phyloP scores from a whole-genome alignment of 2,797 vertebrate species.

The Mustela erminea region DNA sequence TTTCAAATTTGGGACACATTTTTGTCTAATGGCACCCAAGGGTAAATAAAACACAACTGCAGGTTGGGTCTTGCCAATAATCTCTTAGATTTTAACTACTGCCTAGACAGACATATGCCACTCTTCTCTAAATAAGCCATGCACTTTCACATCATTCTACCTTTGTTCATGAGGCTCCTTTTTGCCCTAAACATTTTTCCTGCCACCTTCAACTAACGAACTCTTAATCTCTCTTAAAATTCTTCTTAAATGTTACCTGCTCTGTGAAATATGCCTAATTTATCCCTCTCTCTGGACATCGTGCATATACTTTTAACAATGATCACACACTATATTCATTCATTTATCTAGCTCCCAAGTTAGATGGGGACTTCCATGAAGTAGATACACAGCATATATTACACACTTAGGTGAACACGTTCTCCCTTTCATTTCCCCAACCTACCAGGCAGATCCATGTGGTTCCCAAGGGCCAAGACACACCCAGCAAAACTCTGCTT shows the following conservation, averaged over 20 bases:
- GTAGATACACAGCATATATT: conserved; percentile 56
- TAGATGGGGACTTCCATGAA: conserved; percentile 13
- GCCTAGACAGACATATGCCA: background rate
- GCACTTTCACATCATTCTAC: background rate
- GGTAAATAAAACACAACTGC: conserved; percentile 28
- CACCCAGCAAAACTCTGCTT: conserved; percentile 99
- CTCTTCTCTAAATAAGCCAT: background rate
- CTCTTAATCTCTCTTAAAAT: background rate
- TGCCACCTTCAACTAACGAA: conserved; percentile 1
- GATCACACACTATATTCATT: background rate
- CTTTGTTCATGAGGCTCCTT: background rate
- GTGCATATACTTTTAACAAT: conserved; percentile 1
- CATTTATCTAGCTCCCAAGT: background rate
- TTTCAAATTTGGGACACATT: conserved; percentile 24
- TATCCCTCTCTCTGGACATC: background rate
- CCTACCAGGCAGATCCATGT: conserved; percentile 99
- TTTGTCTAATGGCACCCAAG: background rate
- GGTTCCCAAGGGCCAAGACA: conserved; percentile 99
- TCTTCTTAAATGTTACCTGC: conserved; percentile 7
- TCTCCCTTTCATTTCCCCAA: conserved; percentile 74
- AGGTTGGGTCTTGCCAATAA: background rate
- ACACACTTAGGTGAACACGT: conserved; percentile 63
- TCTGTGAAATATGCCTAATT: conserved; percentile 44
- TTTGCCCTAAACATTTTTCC: background rate
- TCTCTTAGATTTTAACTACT: background rate